phyloP scores from a whole-genome alignment of 2,888 invertebrate genomes.

The Hybos culiciformis region DNA sequence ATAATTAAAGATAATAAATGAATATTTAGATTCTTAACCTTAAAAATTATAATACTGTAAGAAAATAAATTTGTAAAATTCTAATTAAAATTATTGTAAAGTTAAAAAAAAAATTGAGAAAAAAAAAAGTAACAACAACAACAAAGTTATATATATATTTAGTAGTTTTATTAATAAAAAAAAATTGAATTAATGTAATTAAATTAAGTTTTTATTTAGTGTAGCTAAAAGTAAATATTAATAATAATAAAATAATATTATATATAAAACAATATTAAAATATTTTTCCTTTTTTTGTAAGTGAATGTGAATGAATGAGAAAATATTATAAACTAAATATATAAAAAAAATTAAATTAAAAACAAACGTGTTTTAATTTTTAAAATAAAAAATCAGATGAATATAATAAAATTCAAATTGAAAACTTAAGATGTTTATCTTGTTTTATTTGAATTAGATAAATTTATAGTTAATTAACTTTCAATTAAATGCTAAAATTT shows the following conservation, averaged over 20 bases:
- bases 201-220: slow-evolving; percentile 14
- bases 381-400: neutral
- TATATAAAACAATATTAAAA: neutral
- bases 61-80: too few species aligned
- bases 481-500: too few species aligned
- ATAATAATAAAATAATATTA: neutral
- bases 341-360: neutral
- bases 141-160: neutral
- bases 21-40: too few species aligned
- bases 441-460: too few species aligned
- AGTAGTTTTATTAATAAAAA: slow-evolving; percentile 1
- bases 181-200: neutral
- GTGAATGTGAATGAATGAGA: slow-evolving; percentile 2
- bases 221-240: slow-evolving; percentile 12
- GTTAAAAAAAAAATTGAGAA: neutral
- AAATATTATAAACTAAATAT: neutral
- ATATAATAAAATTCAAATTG: slow-evolving; percentile 1
- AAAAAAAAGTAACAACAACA: neutral
- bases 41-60: too few species aligned
- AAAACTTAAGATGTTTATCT: too few species aligned
- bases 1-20: too few species aligned
- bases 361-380: slow-evolving; percentile 3
- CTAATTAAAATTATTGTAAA: neutral
- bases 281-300: slow-evolving; percentile 1
- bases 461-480: too few species aligned